These are phyloP conservation scores for Melierax canorus DNA, from an alignment of 2,113 vertebrate species.

Conservation along the genomic window DNA sequence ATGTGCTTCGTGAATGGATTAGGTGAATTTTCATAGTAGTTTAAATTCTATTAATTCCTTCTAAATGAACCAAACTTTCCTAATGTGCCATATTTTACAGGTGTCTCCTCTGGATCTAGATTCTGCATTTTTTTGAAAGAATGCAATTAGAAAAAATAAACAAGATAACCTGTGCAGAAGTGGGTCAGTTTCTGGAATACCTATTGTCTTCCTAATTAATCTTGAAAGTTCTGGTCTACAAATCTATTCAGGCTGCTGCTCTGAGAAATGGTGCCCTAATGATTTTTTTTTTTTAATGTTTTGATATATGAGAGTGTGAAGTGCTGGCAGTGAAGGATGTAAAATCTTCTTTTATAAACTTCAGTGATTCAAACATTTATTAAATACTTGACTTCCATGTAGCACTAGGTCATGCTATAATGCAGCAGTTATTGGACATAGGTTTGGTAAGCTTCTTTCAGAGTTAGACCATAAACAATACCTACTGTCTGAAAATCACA, in stretches of 20 bases:
- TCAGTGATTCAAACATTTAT: background rate
- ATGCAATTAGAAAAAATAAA: background rate
- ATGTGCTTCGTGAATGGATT: background rate
- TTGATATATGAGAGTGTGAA: background rate
- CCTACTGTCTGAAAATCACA: background rate
- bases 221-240: background rate
- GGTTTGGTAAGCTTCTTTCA: background rate
- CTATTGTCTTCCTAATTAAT: background rate
- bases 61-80: background rate
- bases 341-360: background rate
- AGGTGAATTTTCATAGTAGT: background rate
- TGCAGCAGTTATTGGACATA: background rate
- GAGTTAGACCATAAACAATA: background rate
- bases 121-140: background rate
- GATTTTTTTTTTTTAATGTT: background rate
- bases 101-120: background rate
- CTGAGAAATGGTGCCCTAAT: background rate
- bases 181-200: background rate
- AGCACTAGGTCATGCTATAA: background rate
- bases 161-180: background rate
- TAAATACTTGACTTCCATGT: background rate
- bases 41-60: background rate
- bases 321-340: background rate
- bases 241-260: background rate
- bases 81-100: background rate